These are phyloP conservation scores for Furcula furcula DNA, from an alignment of 2,888 invertebrate genomes.

Conservation along the genomic window DNA sequence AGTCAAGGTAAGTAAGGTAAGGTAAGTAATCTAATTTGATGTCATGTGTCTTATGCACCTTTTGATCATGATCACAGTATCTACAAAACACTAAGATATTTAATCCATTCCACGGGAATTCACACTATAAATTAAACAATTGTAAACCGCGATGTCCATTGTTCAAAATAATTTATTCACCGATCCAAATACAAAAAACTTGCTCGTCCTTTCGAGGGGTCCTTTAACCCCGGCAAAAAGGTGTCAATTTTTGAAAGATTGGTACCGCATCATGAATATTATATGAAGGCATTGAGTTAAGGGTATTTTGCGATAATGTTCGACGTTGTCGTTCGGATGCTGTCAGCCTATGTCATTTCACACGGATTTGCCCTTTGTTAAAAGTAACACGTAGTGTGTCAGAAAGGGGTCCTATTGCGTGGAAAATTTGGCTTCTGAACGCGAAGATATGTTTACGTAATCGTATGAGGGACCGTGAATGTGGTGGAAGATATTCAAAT, in stretches of 20 bases:
- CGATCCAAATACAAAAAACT: slow-evolving; percentile 72
- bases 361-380: slow-evolving; percentile 79
- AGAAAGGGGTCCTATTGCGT: slow-evolving; percentile 48
- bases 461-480: slow-evolving; percentile 17
- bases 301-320: slow-evolving; percentile 80
- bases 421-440: slow-evolving; percentile 57
- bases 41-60: no score
- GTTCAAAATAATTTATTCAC: slow-evolving; percentile 76
- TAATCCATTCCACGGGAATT: no score
- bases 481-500: neutral
- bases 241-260: slow-evolving; percentile 83
- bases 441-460: slow-evolving; percentile 37
- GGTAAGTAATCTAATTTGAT: no score
- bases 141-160: slow-evolving; percentile 50
- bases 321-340: slow-evolving; percentile 63
- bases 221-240: slow-evolving; percentile 59
- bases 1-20: no score
- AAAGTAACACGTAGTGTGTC: slow-evolving; percentile 77
- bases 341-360: slow-evolving; percentile 80
- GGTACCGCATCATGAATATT: slow-evolving; percentile 78
- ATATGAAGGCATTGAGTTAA: slow-evolving; percentile 80
- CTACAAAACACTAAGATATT: no score
- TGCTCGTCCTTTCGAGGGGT: slow-evolving; percentile 56
- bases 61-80: no score
- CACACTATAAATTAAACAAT: slow-evolving; percentile 51